phyloP scores from a whole-genome alignment of 2,888 invertebrate species.

The Orthosia cruda region DNA sequence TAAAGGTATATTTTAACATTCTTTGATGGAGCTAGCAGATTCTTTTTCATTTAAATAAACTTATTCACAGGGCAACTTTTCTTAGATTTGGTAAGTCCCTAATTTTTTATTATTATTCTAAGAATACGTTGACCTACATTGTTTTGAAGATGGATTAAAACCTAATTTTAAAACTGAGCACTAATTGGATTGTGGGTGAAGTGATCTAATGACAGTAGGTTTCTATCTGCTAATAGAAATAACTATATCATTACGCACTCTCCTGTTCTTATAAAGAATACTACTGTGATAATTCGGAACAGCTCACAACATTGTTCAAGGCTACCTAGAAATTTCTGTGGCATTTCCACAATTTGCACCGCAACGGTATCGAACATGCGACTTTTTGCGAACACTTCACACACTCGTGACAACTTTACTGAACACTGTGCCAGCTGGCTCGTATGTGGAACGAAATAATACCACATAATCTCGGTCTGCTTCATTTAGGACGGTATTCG shows the following conservation, averaged over 20 bases:
- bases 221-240: not conserved
- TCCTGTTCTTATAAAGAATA: not conserved
- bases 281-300: no score
- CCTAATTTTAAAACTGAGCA: no score
- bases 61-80: no score
- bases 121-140: no score
- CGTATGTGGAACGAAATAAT: conserved; percentile 15
- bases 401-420: conserved; percentile 33
- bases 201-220: no score
- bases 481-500: not conserved
- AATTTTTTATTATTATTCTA: no score
- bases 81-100: no score
- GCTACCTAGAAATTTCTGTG: conserved; percentile 18
- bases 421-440: conserved; percentile 18
- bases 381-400: conserved; percentile 27
- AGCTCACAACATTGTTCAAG: conserved; percentile 26
- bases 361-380: conserved; percentile 24
- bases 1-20: conserved; percentile 38
- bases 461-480: not conserved
- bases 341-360: conserved; percentile 41
- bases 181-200: no score
- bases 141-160: no score
- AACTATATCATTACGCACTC: conserved; percentile 1
- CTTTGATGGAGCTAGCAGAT: conserved; percentile 19
- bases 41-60: no score